phyloP scores from a whole-genome alignment of 2,888 invertebrate species.

The Entomobrya multifasciata region DNA sequence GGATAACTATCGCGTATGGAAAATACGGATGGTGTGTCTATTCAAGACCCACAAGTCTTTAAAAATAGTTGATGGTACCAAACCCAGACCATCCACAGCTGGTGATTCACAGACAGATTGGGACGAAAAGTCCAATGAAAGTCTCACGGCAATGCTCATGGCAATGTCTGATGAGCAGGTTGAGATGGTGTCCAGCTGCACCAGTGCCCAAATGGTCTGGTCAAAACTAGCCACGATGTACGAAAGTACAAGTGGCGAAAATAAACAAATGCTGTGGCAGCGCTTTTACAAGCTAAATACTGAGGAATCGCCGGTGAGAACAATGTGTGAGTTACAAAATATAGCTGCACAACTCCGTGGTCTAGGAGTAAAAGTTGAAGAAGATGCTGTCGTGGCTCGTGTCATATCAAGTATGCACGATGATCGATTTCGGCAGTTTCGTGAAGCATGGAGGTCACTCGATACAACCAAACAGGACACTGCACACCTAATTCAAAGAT shows the following conservation, averaged over 20 bases:
- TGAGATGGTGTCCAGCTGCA: slow-evolving; percentile 66
- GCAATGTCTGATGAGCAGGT: slow-evolving; percentile 63
- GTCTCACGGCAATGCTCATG: slow-evolving; percentile 34
- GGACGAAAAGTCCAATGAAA: slow-evolving; percentile 64
- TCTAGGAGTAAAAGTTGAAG: slow-evolving; percentile 52
- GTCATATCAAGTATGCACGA: slow-evolving; percentile 67
- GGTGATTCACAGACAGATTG: slow-evolving; percentile 23
- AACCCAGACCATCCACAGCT: slow-evolving; percentile 12
- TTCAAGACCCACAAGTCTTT: slow-evolving; percentile 47
- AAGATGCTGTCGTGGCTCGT: slow-evolving; percentile 57
- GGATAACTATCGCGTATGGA: slow-evolving; percentile 69
- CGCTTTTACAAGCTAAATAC: slow-evolving; percentile 55
- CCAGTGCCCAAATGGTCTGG: slow-evolving; percentile 64
- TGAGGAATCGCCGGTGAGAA: slow-evolving; percentile 51
- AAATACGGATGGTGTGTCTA: slow-evolving; percentile 53
- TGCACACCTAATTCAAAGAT: slow-evolving; percentile 57
- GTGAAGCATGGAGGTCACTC: slow-evolving; percentile 73
- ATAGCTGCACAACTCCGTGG: slow-evolving; percentile 65
- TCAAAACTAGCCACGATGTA: slow-evolving; percentile 66
- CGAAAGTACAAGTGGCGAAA: slow-evolving; percentile 67
- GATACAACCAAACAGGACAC: slow-evolving; percentile 57
- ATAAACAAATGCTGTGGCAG: slow-evolving; percentile 66
- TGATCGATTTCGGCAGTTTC: slow-evolving; percentile 59
- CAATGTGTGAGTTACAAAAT: slow-evolving; percentile 72
- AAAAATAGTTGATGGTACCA: slow-evolving; percentile 60